phyloP scores from a whole-genome alignment of 2,797 vertebrate genomes.

The Scomberomorus guttatus region DNA sequence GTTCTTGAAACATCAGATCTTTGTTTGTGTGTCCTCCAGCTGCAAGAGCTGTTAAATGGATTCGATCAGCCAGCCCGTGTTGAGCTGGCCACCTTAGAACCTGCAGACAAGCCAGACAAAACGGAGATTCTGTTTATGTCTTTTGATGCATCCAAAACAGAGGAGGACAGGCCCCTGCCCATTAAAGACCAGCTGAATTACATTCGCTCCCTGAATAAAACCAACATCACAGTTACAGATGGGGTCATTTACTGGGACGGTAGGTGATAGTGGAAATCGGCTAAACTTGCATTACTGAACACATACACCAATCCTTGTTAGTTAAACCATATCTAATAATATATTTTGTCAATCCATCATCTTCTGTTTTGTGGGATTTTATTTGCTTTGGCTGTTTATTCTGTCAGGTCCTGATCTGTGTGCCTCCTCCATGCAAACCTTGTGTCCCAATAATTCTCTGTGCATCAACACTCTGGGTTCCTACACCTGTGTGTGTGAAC shows the following conservation, averaged over 20 bases:
- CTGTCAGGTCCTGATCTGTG: conserved; percentile 78
- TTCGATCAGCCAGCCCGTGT: conserved; percentile 43
- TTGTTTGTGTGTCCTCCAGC: conserved; percentile 43
- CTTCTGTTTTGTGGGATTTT: neutral
- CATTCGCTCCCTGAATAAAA: conserved; percentile 48
- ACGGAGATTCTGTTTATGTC: conserved; percentile 60
- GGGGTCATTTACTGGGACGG: conserved; percentile 76
- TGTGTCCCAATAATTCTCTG: conserved; percentile 70
- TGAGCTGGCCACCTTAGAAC: conserved; percentile 51
- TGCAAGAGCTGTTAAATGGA: conserved; percentile 71
- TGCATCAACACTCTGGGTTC: conserved; percentile 82
- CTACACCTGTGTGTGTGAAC: conserved; percentile 74
- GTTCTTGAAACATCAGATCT: neutral
- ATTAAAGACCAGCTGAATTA: conserved; percentile 53
- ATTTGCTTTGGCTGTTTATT: neutral
- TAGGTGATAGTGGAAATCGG: conserved; percentile 25
- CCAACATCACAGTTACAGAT: conserved; percentile 47
- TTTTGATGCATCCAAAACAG: conserved; percentile 46
- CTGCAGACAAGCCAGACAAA: conserved; percentile 41
- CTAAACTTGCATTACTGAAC: neutral
- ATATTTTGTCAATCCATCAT: neutral
- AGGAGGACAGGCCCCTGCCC: conserved; percentile 31
- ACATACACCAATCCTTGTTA: too few relatives aligned
- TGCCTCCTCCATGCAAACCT: neutral
- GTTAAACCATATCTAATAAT: neutral